Evolutionary conservation across 2,888 invertebrate species (phyloP).

Genomic region (Ochropleura leucogaster): DNA sequence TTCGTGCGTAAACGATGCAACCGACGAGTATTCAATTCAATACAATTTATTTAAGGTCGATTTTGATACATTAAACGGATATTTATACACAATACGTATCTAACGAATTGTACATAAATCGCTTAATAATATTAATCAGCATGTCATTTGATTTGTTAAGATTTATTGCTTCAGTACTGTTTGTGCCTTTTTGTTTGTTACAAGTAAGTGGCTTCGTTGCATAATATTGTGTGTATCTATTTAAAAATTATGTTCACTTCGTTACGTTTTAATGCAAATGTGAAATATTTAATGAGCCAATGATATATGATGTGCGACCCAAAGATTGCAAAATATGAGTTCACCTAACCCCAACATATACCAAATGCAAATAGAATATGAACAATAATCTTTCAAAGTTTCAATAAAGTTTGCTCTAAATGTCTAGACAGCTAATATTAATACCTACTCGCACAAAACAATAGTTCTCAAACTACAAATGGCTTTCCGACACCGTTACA

Average conservation of each 20-base stretch:
- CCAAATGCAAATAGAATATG: constrained; percentile 7
- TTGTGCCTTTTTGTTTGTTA: constrained; percentile 46
- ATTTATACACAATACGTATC: constrained; percentile 65
- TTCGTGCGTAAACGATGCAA: constrained; percentile 67
- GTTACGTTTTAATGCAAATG: constrained; percentile 52
- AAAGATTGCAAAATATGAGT: constrained; percentile 25
- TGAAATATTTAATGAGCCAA: constrained; percentile 53
- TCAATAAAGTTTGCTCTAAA: constrained; percentile 35
- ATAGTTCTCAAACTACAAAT: constrained; percentile 48
- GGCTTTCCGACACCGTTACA: constrained; percentile 59
- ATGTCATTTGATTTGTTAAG: constrained; percentile 60
- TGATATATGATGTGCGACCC: constrained; percentile 48
- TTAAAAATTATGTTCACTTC: constrained; percentile 58
- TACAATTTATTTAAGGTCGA: constrained; percentile 56
- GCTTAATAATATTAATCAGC: constrained; percentile 64
- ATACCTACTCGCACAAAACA: constrained; percentile 48
- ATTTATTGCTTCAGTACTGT: constrained; percentile 57
- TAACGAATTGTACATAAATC: constrained; percentile 68
- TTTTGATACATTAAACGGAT: constrained; percentile 62
- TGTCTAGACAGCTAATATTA: constrained; percentile 50
- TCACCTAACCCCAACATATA: constrained; percentile 29
- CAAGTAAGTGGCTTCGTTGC: constrained; percentile 37
- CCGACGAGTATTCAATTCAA: constrained; percentile 48
- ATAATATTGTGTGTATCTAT: constrained; percentile 35
- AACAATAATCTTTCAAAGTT: constrained; percentile 24